A percentile compares a stretch with the other conserved stretches of the same genome.
These are phyloP conservation scores for Drosophila orena DNA, from an alignment of 1,140 invertebrate genomes.

Conservation along the genomic window DNA sequence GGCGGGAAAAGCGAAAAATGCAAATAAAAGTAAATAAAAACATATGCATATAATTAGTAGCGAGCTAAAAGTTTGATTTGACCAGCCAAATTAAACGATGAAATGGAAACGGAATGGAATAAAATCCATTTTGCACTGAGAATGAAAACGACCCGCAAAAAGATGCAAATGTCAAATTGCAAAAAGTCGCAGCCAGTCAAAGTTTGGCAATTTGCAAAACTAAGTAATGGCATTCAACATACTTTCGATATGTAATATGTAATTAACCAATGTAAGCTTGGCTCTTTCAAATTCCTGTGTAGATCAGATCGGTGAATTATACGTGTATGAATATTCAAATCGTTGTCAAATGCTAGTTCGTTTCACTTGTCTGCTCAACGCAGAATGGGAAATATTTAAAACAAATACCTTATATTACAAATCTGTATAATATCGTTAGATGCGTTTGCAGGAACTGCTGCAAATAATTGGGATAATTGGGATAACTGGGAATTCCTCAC, in stretches of 20 bases:
- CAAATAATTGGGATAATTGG: conserved; percentile 3
- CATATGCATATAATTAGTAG: conserved; percentile 61
- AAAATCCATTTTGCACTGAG: conserved; percentile 32
- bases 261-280: neutral
- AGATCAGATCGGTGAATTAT: neutral
- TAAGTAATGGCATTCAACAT: too few species aligned
- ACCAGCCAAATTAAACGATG: conserved; percentile 17
- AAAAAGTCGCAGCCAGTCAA: too few species aligned
- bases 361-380: neutral
- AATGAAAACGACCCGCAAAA: neutral
- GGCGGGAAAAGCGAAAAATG: conserved; percentile 12
- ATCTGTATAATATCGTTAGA: neutral
- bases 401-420: neutral
- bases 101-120: conserved; percentile 37
- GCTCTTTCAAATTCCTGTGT: neutral
- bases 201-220: neutral
- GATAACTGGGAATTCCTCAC: conserved; percentile 8
- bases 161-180: too few species aligned
- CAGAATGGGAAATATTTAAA: neutral
- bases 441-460: neutral
- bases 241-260: too few species aligned
- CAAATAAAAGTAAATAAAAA: conserved; percentile 44
- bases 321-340: neutral
- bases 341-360: neutral
- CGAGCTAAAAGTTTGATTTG: conserved; percentile 44